Evolutionary conservation across 1,140 invertebrate genomes (phyloP).

Genomic region (Caerostris darwini): DNA sequence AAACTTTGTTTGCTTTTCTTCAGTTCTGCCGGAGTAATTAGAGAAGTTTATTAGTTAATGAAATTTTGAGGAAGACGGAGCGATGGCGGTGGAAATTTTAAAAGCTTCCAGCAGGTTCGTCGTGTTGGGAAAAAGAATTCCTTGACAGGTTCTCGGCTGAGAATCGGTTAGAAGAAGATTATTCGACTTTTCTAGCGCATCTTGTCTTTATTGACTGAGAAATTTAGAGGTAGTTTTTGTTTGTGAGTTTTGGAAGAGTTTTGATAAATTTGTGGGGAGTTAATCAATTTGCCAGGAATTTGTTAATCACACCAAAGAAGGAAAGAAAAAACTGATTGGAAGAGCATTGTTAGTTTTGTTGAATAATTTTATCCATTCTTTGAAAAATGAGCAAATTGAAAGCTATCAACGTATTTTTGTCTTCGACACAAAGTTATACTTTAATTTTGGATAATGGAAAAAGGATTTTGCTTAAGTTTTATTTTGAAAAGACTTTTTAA

Average conservation of each 20-base stretch:
- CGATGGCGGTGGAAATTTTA: conserved; percentile 1
- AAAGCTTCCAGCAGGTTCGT: neutral
- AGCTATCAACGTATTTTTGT: no score
- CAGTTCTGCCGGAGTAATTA: neutral
- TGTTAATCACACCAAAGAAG: no score
- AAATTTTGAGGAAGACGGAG: neutral
- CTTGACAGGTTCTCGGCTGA: neutral
- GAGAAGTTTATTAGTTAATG: conserved; percentile 39
- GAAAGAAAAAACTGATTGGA: no score
- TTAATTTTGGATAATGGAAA: no score
- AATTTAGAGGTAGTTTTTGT: neutral
- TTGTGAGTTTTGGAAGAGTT: neutral
- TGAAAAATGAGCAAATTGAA: no score
- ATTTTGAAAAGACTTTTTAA: no score
- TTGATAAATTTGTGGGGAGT: neutral
- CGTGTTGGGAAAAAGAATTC: neutral
- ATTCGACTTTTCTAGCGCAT: no score
- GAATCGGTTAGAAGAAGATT: neutral
- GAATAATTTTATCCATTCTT: no score
- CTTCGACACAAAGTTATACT: no score
- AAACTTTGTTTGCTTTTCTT: conserved; percentile 36
- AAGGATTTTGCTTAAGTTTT: no score
- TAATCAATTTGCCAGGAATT: neutral
- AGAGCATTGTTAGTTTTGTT: no score
- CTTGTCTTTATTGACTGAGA: neutral